Base-by-base conservation (phyloP, 2,888 invertebrate genomes). In the Anthoptus insignis region DNA sequence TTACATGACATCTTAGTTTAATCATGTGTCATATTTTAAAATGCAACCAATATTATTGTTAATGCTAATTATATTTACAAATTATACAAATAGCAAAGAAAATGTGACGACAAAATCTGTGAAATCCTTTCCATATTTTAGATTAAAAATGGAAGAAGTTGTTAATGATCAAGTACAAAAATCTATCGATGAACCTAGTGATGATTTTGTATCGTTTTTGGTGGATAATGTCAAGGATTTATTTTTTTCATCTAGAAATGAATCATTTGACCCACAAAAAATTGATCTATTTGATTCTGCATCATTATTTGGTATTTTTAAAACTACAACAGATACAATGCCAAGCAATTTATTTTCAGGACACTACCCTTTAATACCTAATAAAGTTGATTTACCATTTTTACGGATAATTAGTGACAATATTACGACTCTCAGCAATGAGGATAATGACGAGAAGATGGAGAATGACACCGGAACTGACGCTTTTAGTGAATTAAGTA, bases 141-240 rank as follows among this genome's bases (percentile, higher is more conserved):
- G 84, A 74, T 79, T 77, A 73, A 68, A 80, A 68, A 80, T 82
- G 72, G 84, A 88, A 73, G 85, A 82, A 73, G 64, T 69, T 11
- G 54, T 67, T 54, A 79, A 79, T 67, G 77, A 79, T 32, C 67
- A 68, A 22, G 70, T 74, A 37, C 59, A 74, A 42, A 67, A 70
- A 56, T 67, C 65, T 34, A 73, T 70, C 56, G 77, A 81, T 16
- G 80, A 83, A 58, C 45, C 71, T 27, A 72, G 70, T 68, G 72
- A 71, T 70, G 78, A 84, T 74, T 76, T 87, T 63, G 83, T 86
- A 54, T 80, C 83, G 22, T 78, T 87, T 73, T 73, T 89, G 59
- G 79, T 88, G 42, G 72, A 86, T 66, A 88, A 89, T 72, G 77
- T 81, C 3, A 84, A 82, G 77, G 78, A 85, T 77, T 80, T 89